Base-by-base conservation (phyloP, 2,888 invertebrate genomes). In the Coelopa pilipes region DNA sequence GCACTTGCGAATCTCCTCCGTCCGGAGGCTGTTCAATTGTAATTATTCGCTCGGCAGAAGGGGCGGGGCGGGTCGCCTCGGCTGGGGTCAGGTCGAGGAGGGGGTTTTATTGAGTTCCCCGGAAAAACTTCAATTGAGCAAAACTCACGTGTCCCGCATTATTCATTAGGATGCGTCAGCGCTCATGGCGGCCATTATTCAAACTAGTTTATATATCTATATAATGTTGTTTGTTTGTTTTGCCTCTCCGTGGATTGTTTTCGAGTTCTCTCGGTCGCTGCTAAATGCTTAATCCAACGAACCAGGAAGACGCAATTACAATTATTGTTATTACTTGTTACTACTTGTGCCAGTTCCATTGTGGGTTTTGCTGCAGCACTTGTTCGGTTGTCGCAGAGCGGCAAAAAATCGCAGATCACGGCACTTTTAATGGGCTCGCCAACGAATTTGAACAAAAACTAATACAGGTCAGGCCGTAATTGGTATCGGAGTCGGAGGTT, bases 301-400 rank as follows among this genome's bases (percentile, higher is more conserved):
- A 75, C 75, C 76, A 75, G 75, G 76, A 76, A 76, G 72, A 68
- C 67, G 73, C 65, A 76, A 73, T 73, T 74, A 59, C 19, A 19
- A 50, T 17, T 53, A 15, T 53, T 34, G 10, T 60, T 62, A 45
- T 62, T 62, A 62, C 24, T n/a, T n/a, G n/a, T n/a, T 62, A 62
- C 7, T 15, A 62, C 9, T 62, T n/a, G 19, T 12, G 10, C 24
- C 13, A 19, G 0, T 10, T 62, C 34, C 24, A 62, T 45, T 62
- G 24, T 34, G 10, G 60, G 19, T 60, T 60, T 57, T 57, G 57
- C 19, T 57, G 12, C 57, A 60, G 24, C 60, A 60, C 60, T 60
- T 60, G 11, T 15, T 1, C 0, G 21, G 21, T 24, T 57, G 19
- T 17, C 11, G 17, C 13, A 60, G 13, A 34, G 10, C 1, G 24